Evolutionary conservation across 2,113 vertebrate genomes (phyloP).

Genomic region (Chionomys nivalis): DNA sequence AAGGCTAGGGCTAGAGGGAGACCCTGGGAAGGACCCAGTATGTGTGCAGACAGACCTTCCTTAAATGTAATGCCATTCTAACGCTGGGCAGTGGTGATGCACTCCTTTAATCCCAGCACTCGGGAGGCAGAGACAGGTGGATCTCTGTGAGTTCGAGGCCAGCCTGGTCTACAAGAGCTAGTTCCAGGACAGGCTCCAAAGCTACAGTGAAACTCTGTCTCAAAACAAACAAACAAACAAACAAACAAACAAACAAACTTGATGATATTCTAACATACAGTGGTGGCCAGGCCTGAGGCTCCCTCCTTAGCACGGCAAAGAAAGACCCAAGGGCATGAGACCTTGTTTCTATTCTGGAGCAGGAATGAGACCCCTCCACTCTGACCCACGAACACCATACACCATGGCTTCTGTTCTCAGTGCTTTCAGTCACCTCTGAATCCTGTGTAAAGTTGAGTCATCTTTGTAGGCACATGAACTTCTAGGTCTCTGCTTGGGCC

Average conservation of each 20-base stretch:
- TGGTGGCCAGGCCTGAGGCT: background rate
- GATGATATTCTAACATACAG: background rate
- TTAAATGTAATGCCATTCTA: background rate
- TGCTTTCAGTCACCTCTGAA: background rate
- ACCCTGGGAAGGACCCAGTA: background rate
- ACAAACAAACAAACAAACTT: too few species aligned
- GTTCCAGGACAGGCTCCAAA: too few species aligned
- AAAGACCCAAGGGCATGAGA: background rate
- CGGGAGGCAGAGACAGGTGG: too few species aligned
- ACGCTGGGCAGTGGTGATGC: fast-evolving
- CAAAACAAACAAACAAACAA: too few species aligned
- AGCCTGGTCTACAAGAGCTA: too few species aligned
- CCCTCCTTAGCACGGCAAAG: background rate
- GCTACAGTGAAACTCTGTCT: too few species aligned
- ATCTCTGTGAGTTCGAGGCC: too few species aligned
- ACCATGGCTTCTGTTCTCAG: background rate
- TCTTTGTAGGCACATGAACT: background rate
- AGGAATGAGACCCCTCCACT: background rate
- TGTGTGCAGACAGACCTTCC: too few species aligned
- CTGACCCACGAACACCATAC: background rate
- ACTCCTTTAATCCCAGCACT: too few species aligned
- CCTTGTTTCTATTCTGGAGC: background rate
- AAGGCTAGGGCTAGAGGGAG: fast-evolving
- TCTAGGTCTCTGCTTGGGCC: background rate
- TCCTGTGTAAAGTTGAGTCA: background rate